These are phyloP conservation scores for Zaprionus vittiger DNA, from an alignment of 1,140 invertebrate genomes.

Conservation along the genomic window DNA sequence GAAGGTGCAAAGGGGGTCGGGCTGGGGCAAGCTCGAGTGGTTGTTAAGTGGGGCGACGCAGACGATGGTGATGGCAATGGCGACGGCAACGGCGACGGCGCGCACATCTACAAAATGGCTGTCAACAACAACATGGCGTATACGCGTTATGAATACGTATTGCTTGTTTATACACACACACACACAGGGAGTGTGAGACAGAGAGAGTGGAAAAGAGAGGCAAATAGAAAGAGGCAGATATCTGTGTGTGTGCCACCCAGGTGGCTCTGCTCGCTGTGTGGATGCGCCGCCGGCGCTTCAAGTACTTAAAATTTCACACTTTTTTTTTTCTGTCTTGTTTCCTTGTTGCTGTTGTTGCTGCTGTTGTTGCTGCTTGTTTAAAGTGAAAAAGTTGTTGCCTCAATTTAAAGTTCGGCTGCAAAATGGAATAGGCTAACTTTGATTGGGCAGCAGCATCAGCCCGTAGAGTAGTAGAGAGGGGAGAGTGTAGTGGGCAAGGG, in stretches of 20 bases:
- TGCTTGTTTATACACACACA: slow-evolving; percentile 64
- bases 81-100: slow-evolving; percentile 52
- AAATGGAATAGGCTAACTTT: slow-evolving; percentile 51
- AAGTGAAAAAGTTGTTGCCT: slow-evolving; percentile 74
- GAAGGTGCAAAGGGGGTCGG: slow-evolving; percentile 8
- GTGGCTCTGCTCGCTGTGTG: background rate
- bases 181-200: background rate
- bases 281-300: slow-evolving; percentile 66
- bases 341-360: slow-evolving; percentile 15
- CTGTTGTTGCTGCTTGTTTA: slow-evolving; percentile 54
- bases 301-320: slow-evolving; percentile 82
- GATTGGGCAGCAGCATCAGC: slow-evolving; percentile 29
- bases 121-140: slow-evolving; percentile 81
- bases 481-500: background rate
- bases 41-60: slow-evolving; percentile 53
- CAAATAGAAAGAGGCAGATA: background rate
- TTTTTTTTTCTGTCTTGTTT: slow-evolving; percentile 49
- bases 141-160: slow-evolving; percentile 81
- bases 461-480: background rate
- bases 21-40: slow-evolving; percentile 39
- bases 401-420: slow-evolving; percentile 67
- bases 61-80: slow-evolving; percentile 20
- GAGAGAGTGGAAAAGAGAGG: background rate
- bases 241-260: slow-evolving; percentile 7
- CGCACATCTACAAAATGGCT: slow-evolving; percentile 81